Evolutionary conservation across 1,140 invertebrate genomes (phyloP), one percentile per base, ranked within the genome.

Genomic region (Trichomalopsis sarcophagae): DNA sequence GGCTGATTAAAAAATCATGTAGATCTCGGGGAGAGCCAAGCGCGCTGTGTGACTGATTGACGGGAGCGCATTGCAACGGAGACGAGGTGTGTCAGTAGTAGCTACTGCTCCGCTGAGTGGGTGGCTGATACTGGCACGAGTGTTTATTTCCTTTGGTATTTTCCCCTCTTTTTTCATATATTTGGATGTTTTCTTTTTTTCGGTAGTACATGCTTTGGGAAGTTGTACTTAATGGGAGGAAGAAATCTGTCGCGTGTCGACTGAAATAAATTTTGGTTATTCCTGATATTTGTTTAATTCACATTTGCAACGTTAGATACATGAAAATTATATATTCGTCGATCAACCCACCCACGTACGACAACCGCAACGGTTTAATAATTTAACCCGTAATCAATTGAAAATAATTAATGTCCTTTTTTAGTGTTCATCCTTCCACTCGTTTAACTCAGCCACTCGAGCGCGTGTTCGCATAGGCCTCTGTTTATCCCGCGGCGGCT

Each of bases 401-500:
- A 11, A 44, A 44, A 44, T 44, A 44, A 36, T 10, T 10, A 10
- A 44, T 44, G 50, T 5, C 3, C 13, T 55, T 62, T 62, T 62
- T 55, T 14, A 27, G 27, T 27, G 17, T 62, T 62, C 17, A 62
- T 62, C 17, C 21, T 62, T 62, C 3, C 14, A 62, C 6, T 7
- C 55, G 17, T 3, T 62, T 62, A 62, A 62, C 17, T 21, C 55
- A 21, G 7, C 3, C 55, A 7, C 55, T 62, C 17, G 55, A 21
- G 55, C 55, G 17, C 55, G 55, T 62, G 55, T 21, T 62, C 21
- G 21, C 21, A 62, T 21, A 62, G 55, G 55, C 55, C 55, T 62
- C 21, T 62, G 55, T 62, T 62, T 62, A 62, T 62, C 55, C 55
- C 82, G 88, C 89, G 88, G 88, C 11, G 76, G 82, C 88, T 91